Conservation (phyloP, 1,140 invertebrate species). For the Tetranychus urticae region DNA sequence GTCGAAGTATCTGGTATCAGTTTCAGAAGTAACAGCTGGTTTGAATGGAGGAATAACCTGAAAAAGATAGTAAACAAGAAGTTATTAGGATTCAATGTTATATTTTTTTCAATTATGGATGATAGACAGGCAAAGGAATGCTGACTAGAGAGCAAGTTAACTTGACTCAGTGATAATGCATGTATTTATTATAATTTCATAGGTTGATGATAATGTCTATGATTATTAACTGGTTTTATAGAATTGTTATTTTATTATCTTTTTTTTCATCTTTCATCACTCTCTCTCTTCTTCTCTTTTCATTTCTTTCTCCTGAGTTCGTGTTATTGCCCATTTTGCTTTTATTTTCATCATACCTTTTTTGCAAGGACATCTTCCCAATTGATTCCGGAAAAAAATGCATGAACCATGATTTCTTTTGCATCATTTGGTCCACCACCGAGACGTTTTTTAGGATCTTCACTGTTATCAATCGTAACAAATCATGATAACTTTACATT, state of each 20-base stretch:
- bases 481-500: no score
- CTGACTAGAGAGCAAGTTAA: no score
- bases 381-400: conserved; percentile 71
- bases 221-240: neutral
- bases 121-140: no score
- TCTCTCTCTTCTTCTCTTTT: no score
- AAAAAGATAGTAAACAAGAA: conserved; percentile 11
- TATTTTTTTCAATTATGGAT: no score
- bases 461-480: no score
- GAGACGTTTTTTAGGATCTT: conserved; percentile 57
- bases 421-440: conserved; percentile 84
- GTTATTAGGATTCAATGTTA: neutral
- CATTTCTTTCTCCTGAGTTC: no score
- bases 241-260: neutral
- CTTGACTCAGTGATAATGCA: no score
- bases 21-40: conserved; percentile 82
- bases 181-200: no score
- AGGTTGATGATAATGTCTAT: no score
- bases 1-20: conserved; percentile 92
- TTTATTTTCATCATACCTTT: conserved; percentile 29
- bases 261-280: no score
- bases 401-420: conserved; percentile 66
- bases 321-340: no score
- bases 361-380: conserved; percentile 69
- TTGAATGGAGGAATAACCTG: conserved; percentile 74